Evolutionary conservation across 2,888 invertebrate genomes (phyloP).

Genomic region (Amorpha juglandis): DNA sequence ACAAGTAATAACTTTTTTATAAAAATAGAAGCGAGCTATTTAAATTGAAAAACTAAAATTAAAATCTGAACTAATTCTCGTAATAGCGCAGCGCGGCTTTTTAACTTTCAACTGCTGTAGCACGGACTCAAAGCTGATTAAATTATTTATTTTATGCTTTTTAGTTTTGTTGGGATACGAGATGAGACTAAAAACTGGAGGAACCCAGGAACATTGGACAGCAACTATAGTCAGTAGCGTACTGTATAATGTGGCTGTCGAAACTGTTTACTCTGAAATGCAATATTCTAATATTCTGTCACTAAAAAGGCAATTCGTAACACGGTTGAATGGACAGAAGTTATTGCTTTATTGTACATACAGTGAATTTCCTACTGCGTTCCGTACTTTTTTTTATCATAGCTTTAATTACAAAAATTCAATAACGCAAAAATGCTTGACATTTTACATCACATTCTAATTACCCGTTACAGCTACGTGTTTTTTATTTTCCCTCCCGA

Average conservation of each 20-base stretch:
- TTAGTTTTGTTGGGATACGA: too few relatives aligned
- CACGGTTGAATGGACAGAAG: conserved; percentile 3
- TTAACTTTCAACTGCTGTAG: too few relatives aligned
- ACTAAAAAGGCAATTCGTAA: neutral
- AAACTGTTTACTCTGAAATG: neutral
- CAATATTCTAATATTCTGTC: neutral
- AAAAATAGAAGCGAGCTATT: too few relatives aligned
- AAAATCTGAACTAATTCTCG: too few relatives aligned
- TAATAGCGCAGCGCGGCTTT: too few relatives aligned
- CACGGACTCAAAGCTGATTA: too few relatives aligned
- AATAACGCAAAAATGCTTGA: neutral
- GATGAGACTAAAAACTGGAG: neutral
- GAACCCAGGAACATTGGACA: neutral
- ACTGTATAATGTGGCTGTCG: neutral
- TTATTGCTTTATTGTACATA: neutral
- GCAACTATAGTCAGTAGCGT: neutral
- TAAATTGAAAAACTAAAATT: too few relatives aligned
- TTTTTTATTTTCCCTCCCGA: neutral
- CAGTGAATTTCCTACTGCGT: neutral
- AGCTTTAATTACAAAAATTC: neutral
- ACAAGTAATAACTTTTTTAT: too few relatives aligned
- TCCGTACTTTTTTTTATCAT: too few relatives aligned
- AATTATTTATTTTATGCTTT: too few relatives aligned
- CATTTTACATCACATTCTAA: neutral
- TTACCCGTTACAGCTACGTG: neutral